Percentiles rank a stretch among this genome's conserved stretches.
Evolutionary conservation across 2,888 invertebrate species (phyloP).

Genomic region (Micropterix aruncella): DNA sequence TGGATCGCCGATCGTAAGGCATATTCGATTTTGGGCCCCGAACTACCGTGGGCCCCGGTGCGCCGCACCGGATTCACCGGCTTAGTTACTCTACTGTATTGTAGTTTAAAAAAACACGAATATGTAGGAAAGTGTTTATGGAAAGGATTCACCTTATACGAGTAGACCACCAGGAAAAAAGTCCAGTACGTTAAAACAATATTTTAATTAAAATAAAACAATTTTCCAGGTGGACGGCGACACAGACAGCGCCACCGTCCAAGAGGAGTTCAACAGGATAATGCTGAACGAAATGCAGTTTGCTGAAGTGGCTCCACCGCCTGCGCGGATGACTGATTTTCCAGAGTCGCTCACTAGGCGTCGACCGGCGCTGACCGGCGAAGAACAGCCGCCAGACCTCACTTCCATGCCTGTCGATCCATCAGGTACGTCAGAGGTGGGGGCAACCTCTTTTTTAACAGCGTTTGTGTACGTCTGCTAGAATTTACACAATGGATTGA

Average conservation of each 20-base stretch:
- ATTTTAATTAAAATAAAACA: too few relatives aligned
- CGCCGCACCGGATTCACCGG: too few relatives aligned
- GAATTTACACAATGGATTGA: too few relatives aligned
- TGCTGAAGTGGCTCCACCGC: constrained; percentile 28
- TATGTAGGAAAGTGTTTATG: too few relatives aligned
- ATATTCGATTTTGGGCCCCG: too few relatives aligned
- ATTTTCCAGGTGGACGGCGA: constrained; percentile 65
- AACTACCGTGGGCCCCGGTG: too few relatives aligned
- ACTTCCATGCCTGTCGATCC: constrained; percentile 3
- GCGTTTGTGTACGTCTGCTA: too few relatives aligned
- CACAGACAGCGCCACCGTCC: constrained; percentile 64
- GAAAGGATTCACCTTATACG: not conserved
- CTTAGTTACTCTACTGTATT: too few relatives aligned
- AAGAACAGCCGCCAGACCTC: constrained; percentile 3
- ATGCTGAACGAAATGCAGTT: constrained; percentile 55
- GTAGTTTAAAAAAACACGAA: too few relatives aligned
- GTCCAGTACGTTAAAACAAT: not conserved
- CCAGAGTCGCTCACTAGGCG: constrained; percentile 7
- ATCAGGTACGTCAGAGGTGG: not conserved
- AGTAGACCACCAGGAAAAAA: not conserved
- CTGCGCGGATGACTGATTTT: constrained; percentile 18
- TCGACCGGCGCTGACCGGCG: constrained; percentile 2
- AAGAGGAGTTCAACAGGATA: constrained; percentile 59
- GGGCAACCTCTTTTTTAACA: not conserved
- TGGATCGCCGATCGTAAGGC: too few relatives aligned